phyloP scores from a whole-genome alignment of 2,888 invertebrate genomes.

The Pogonocherus hispidulus region DNA sequence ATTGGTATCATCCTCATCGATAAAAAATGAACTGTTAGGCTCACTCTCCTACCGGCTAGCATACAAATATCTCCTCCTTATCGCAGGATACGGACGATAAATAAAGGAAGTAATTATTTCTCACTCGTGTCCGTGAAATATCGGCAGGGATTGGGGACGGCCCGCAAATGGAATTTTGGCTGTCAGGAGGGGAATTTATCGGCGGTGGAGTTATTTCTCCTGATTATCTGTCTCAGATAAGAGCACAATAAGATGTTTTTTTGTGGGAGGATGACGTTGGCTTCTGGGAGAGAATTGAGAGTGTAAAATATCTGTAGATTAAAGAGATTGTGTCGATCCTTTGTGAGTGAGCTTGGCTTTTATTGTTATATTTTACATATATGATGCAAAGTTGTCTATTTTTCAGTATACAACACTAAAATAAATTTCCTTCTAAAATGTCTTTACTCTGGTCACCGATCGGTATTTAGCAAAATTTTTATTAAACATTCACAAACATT shows the following conservation, averaged over 20 bases:
- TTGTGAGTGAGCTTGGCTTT: no score
- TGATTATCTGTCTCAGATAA: neutral
- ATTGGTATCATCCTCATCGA: slow-evolving; percentile 41
- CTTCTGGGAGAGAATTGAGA: neutral
- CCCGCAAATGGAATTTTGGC: slow-evolving; percentile 38
- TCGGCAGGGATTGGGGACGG: no score
- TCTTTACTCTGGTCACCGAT: no score
- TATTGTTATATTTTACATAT: no score
- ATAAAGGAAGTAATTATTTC: slow-evolving; percentile 57
- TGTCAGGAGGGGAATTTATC: slow-evolving; percentile 15
- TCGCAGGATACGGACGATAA: slow-evolving; percentile 52
- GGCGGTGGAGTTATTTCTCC: neutral
- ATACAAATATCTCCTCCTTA: slow-evolving; percentile 53
- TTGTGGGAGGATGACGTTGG: neutral
- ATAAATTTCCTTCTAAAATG: no score
- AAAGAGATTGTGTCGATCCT: no score
- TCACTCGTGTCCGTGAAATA: slow-evolving; percentile 44
- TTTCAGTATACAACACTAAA: no score
- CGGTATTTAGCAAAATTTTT: no score
- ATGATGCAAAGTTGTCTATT: no score
- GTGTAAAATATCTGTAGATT: no score
- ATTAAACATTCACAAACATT: no score
- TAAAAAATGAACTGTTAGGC: slow-evolving; percentile 44
- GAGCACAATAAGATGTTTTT: neutral
- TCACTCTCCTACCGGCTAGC: neutral